Evolutionary conservation across 1,140 invertebrate genomes (phyloP), one percentile per base, ranked within the genome.

Genomic region (Propsilocerus akamusi): DNA sequence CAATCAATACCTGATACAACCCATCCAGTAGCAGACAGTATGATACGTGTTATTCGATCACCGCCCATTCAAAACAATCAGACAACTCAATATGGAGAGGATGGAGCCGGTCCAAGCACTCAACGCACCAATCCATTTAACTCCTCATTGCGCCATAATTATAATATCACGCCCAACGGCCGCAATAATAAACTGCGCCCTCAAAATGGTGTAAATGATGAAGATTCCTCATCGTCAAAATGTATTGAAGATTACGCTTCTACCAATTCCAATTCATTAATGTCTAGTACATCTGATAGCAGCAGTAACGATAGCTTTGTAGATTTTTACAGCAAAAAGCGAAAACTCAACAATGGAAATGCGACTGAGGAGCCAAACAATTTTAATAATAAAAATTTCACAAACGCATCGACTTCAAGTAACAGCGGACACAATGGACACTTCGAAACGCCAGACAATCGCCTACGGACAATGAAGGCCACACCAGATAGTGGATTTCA

Each of bases 161-260:
- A 7, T 37, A 10, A 14, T 37, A 41, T 20, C 34, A 41, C 11
- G 34, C 17, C 8, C n/a, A 41, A 41, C 14, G 34, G 34, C 10
- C 12, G 34, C 4, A n/a, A 20, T 7, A 41, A 20, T 20, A 17
- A 41, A 3, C 14, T 8, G 3, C 17, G 8, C 17, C 10, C 17
- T 41, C 34, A 41, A 3, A 20, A 41, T 7, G 14, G 17, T 17
- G 34, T 20, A 10, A 14, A 41, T 41, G 34, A 41, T 20, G 17
- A n/a, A n/a, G n/a, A n/a, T n/a, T n/a, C n/a, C n/a, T n/a, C n/a
- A n/a, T n/a, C n/a, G n/a, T n/a, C n/a, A n/a, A n/a, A n/a, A n/a
- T n/a, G n/a, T n/a, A n/a, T 41, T 41, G 34, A 41, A 20, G 34
- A 41, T 41, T 41, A 41, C 22, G 34, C 14, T 41, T 41, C 34